phyloP scores from a whole-genome alignment of 1,140 invertebrate species.

The Trichomalopsis sarcophagae region DNA sequence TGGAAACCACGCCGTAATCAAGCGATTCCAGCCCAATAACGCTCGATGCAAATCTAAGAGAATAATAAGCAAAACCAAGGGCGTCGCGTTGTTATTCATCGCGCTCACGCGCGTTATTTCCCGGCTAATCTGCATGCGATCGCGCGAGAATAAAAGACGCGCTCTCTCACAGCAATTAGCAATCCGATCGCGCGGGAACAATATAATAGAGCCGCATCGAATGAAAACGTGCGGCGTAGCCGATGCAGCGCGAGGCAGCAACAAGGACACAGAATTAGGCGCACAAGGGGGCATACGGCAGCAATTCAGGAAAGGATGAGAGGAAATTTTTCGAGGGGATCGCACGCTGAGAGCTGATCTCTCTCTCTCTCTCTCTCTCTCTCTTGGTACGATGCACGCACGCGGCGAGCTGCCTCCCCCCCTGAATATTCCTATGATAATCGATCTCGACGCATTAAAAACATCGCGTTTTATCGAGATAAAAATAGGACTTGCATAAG shows the following conservation, averaged over 20 bases:
- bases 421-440: neutral
- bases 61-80: no score
- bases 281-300: neutral
- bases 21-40: no score
- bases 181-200: neutral
- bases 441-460: no score
- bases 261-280: slow-evolving; percentile 46
- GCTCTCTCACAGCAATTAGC: neutral
- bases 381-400: neutral
- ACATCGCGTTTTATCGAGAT: no score
- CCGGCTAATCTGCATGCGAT: no score
- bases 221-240: neutral
- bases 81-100: no score
- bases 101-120: no score
- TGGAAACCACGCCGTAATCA: no score
- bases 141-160: no score
- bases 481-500: no score
- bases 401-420: no score
- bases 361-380: neutral
- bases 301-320: slow-evolving; percentile 28
- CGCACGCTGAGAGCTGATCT: slow-evolving; percentile 13
- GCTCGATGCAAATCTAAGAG: no score
- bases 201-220: neutral
- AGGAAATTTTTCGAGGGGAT: slow-evolving; percentile 45
- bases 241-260: neutral